Base-by-base conservation (phyloP, 2,113 vertebrate species). In the Pygoscelis antarcticus region DNA sequence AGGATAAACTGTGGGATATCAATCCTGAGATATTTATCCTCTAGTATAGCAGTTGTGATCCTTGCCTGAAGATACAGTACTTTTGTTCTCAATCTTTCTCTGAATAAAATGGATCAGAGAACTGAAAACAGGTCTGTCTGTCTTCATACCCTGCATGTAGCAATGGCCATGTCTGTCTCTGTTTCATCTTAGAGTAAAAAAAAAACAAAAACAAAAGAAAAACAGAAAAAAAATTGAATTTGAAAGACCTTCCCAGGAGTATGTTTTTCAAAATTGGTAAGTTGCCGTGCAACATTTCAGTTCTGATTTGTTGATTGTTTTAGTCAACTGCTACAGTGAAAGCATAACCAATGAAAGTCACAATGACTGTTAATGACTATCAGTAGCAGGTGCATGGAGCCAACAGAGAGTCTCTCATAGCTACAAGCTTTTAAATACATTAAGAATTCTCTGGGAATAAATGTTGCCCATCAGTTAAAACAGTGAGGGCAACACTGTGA, bases 141-240 rank as follows among this genome's bases (percentile, higher is more conserved):
- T 36, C 14, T 64, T n/a, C 4, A 16, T 26, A 47, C 4, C 38
- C 2, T 49, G 16, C 13, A 8, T 15, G 17, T 49, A 64, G 9
- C 13, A 54, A 64, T 18, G 13, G 7, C 22, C 16, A 22, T 21
- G 16, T 22, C 21, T 21, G 6, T 19, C 20, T 66, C 34, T 61
- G 25, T 40, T 64, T 57, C 16, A 61, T 30, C 5, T 22, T 60
- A 25, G 6, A 55, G 3, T 11, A 5, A 61, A 80, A 21, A 42
- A 72, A 68, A 3, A 7, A 16, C 34, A 16, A 13, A 21, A 18
- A 36, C 13, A 21, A 2, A 8, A 10, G 26, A 8, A 32, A 29
- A 61, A 38, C 6, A 15, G 7, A 46, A 27, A n/a, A 4, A n/a
- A 36, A 36, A 5, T 0, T 5, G 8, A 2, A 30, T 86, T 83